Evolutionary conservation across 2,113 vertebrate genomes (phyloP).

Genomic region (Triplophysa dalaica): DNA sequence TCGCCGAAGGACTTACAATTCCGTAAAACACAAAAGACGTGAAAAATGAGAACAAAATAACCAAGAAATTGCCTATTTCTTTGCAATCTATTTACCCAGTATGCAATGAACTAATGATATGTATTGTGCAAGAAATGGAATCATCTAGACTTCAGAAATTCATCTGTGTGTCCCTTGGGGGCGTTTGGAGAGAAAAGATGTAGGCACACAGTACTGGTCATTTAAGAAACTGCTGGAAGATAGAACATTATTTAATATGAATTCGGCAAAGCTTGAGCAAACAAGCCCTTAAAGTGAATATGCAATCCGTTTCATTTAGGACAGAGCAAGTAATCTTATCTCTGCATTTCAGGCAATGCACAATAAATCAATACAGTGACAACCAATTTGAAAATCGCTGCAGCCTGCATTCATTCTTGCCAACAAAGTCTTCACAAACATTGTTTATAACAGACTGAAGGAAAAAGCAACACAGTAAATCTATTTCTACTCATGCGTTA

Average conservation of each 20-base stretch:
- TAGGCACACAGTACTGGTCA: not conserved
- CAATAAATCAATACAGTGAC: constrained; percentile 34
- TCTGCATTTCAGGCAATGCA: constrained; percentile 5
- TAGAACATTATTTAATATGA: not conserved
- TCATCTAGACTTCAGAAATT: not conserved
- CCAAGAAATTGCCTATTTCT: not conserved
- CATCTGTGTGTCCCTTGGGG: not conserved
- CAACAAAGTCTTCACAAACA: constrained; percentile 12
- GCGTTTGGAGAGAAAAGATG: not conserved
- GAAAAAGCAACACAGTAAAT: not conserved
- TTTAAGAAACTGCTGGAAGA: not conserved
- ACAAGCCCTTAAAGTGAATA: not conserved
- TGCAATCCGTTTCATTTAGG: constrained; percentile 11
- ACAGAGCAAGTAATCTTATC: not conserved
- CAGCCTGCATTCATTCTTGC: constrained; percentile 10
- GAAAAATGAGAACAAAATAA: not conserved
- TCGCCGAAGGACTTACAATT: constrained; percentile 8
- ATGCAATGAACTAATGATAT: not conserved
- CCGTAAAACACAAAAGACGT: not conserved
- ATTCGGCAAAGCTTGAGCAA: not conserved
- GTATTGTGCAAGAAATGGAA: constrained; percentile 9
- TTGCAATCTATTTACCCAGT: not conserved
- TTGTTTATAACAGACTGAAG: not conserved
- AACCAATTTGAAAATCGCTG: constrained; percentile 18
- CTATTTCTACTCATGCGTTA: not conserved